Evolutionary conservation across 2,113 vertebrate genomes (phyloP).

Genomic region (Rousettus leschenaultii): DNA sequence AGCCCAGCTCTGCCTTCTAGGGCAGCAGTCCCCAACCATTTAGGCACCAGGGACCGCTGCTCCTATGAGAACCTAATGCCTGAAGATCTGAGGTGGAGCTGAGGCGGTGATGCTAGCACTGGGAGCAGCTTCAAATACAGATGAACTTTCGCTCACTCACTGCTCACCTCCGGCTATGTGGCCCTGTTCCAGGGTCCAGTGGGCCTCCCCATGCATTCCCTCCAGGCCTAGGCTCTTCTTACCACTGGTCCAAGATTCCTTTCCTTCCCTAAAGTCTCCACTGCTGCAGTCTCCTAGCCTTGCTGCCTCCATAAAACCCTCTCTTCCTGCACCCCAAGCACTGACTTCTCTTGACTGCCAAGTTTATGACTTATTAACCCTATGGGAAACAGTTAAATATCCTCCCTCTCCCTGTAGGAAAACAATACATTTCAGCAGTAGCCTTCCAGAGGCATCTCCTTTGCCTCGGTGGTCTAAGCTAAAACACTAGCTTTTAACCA

Average conservation of each 20-base stretch:
- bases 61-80: too few relatives aligned
- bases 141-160: too few relatives aligned
- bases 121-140: too few relatives aligned
- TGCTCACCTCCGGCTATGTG: too few relatives aligned
- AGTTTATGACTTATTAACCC: slow-evolving; percentile 28
- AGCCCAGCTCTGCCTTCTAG: neutral
- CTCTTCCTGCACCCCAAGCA: neutral
- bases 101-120: too few relatives aligned
- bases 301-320: neutral
- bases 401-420: neutral
- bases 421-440: neutral
- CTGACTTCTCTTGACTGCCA: slow-evolving; percentile 6
- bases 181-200: neutral
- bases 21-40: too few relatives aligned
- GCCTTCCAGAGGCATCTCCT: neutral
- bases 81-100: too few relatives aligned
- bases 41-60: too few relatives aligned
- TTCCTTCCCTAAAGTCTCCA: neutral
- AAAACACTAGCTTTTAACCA: neutral
- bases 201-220: neutral
- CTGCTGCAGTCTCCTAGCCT: neutral
- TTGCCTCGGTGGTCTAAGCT: neutral
- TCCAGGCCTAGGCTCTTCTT: neutral
- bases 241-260: neutral
- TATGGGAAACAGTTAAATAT: neutral